Base-by-base conservation (phyloP, 92 coral and sea anemone genomes). In the Porites divaricata region DNA sequence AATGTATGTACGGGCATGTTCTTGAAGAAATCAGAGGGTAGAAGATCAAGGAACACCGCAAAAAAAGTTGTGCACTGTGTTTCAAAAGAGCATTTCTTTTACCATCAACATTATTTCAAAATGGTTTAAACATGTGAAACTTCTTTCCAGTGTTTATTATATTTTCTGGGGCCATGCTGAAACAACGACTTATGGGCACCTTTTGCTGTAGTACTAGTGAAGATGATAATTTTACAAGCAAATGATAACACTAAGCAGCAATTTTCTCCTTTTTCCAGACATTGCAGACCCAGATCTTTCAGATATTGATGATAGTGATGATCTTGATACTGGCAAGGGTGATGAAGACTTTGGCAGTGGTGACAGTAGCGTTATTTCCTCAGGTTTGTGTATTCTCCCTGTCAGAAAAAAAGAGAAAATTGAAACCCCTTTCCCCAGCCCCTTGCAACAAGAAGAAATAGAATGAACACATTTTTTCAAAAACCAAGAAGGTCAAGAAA, bases 271-370 rank as follows among this genome's bases (percentile, higher is more conserved):
- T 53, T 53, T 53, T 57, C 52, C 56, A 74, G 79, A 75, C 65
- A 75, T 75, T 62, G 79, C 79, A 75, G 79, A 75, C 52, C 79
- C 67, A 75, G 65, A 26, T 25, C 79, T 75, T 24, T 75, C 79
- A 20, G 79, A 74, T 74, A 65, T 53, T 73, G 61, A 23, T n/a
- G 77, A 73, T 51, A 6, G 11, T 48, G 56, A 73, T 51, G 59
- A 20, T 1, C 1, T 25, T 25, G 28, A 25, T 25, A 25, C 28
- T 25, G 28, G 28, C 28, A 25, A 25, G 28, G 28, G 28, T 25
- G 28, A 25, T 52, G 61, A 58, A 25, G 79, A 57, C 57, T 50
- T 24, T 16, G 79, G 58, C 22, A 56, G 62, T 11, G 50, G 58
- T 25, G 66, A 75, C 61, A 75, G 64, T 70, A 53, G 6, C 9